A percentile compares a stretch with the other conserved stretches of the same genome.
phyloP scores from a whole-genome alignment of 2,888 invertebrate genomes.

The Polymixis lichenea region DNA sequence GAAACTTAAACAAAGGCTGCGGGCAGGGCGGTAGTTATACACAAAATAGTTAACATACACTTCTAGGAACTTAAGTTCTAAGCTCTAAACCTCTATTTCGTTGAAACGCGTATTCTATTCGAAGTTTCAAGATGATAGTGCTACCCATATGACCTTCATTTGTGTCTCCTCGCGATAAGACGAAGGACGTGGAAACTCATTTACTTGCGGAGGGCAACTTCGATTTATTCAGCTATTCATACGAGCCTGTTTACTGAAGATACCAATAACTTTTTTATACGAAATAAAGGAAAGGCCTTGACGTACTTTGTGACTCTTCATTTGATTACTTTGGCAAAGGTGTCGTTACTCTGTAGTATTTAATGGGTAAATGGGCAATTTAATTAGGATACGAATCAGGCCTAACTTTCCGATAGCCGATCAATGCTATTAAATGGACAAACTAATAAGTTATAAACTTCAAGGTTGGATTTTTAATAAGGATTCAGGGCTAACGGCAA shows the following conservation, averaged over 20 bases:
- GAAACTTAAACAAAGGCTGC: constrained; percentile 33
- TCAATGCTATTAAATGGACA: constrained; percentile 17
- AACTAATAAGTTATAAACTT: constrained; percentile 25
- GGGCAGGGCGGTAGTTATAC: constrained; percentile 15
- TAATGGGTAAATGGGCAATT: constrained; percentile 20
- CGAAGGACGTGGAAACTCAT: constrained; percentile 47
- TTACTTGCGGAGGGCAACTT: constrained; percentile 47
- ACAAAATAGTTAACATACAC: constrained; percentile 50
- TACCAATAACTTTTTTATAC: constrained; percentile 42
- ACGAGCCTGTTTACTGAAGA: constrained; percentile 27
- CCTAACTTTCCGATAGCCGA: not conserved
- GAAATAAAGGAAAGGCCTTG: constrained; percentile 20
- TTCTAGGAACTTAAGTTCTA: constrained; percentile 23
- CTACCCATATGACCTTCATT: constrained; percentile 45
- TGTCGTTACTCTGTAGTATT: constrained; percentile 3
- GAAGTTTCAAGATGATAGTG: constrained; percentile 46
- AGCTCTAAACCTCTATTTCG: constrained; percentile 50
- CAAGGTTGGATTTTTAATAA: constrained; percentile 17
- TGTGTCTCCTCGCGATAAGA: constrained; percentile 55
- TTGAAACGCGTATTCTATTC: constrained; percentile 40
- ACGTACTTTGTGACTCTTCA: not conserved
- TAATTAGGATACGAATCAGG: constrained; percentile 13
- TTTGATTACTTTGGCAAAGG: constrained; percentile 16
- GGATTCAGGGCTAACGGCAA: not conserved
- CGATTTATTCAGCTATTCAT: constrained; percentile 56